Percentiles rank a stretch among this genome's conserved stretches.
Conservation (phyloP, 2,888 invertebrate genomes). For the Aradus depressus region DNA sequence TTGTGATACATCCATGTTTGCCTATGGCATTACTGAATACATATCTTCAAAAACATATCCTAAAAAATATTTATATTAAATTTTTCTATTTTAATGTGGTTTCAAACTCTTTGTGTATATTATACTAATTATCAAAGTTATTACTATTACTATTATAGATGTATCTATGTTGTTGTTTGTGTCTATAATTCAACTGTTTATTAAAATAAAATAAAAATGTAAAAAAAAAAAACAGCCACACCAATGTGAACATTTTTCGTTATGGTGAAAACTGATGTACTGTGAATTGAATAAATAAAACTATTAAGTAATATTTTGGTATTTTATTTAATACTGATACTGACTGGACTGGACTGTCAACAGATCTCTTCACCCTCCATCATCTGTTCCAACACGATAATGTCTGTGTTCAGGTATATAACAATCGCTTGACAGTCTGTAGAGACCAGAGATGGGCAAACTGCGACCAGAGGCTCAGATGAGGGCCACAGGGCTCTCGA, state of each 20-base stretch:
- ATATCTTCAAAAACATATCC: constrained; percentile 28
- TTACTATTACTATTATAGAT: constrained; percentile 19
- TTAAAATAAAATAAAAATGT: constrained; percentile 10
- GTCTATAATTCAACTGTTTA: constrained; percentile 21
- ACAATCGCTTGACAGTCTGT: no score
- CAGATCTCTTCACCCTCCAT: no score
- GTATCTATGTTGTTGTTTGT: constrained; percentile 26
- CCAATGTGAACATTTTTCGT: constrained; percentile 4
- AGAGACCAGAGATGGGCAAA: no score
- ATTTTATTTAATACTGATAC: no score
- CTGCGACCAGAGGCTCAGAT: no score
- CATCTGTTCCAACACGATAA: no score
- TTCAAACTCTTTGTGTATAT: constrained; percentile 15
- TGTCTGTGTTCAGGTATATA: no score
- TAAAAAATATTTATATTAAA: constrained; percentile 18
- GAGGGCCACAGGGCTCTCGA: no score
- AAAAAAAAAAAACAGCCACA: constrained; percentile 3
- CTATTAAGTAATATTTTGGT: neutral
- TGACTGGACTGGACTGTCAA: no score
- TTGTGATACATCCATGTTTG: constrained; percentile 24
- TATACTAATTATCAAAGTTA: no score
- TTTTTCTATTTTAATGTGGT: constrained; percentile 24
- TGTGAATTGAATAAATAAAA: constrained; percentile 15
- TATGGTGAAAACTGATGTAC: constrained; percentile 15
- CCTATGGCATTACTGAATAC: constrained; percentile 21